Evolutionary conservation across 2,888 invertebrate genomes (phyloP), one percentile per base, ranked within the genome.

Genomic region (Drosophila subsilvestris): DNA sequence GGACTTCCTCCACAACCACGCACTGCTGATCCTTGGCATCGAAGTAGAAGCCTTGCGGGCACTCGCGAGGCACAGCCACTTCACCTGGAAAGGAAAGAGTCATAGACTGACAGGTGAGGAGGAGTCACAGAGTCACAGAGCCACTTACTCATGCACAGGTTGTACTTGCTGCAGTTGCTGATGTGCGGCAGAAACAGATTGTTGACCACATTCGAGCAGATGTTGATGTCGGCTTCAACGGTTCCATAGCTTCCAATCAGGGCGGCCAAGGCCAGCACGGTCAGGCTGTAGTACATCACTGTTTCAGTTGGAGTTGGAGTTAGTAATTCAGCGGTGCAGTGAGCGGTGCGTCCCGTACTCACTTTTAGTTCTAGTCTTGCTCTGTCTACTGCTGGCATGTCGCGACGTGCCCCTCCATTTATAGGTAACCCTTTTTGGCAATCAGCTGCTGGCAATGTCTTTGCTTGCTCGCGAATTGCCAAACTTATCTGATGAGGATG

Each of bases 1-100:
- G 37, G 3, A 80, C 85, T 42, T 79, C 75, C 5, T 57, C 55
- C 0, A 77, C 73, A 9, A 42, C 14, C 10, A 82, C 80, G 51
- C 91, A 91, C 18, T 80, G 74, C 63, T 91, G 90, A 18, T 72
- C 65, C 0, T 25, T 63, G 2, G 89, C 63, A 78, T 90, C 88
- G 55, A 91, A 90, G 18, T 67, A 74, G 44, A 32, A 83, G 1
- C 45, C 65, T 0, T 2, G 1, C 1, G 74, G 32, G 49, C 92
- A 92, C 6, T 44, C 29, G 10, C 79, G 79, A 4, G 42, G 14
- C 0, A 91, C 42, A 3, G 89, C 61, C 3, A 45, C 56, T 14
- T 67, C 62, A 12, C 50, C 88, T 87, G 14, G 0, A 8, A n/a
- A 27, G 1, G 7, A n/a, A n/a, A 4, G 43, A 37, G 6, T 22